phyloP scores from a whole-genome alignment of 2,888 invertebrate species.

The Diarsia mendica region DNA sequence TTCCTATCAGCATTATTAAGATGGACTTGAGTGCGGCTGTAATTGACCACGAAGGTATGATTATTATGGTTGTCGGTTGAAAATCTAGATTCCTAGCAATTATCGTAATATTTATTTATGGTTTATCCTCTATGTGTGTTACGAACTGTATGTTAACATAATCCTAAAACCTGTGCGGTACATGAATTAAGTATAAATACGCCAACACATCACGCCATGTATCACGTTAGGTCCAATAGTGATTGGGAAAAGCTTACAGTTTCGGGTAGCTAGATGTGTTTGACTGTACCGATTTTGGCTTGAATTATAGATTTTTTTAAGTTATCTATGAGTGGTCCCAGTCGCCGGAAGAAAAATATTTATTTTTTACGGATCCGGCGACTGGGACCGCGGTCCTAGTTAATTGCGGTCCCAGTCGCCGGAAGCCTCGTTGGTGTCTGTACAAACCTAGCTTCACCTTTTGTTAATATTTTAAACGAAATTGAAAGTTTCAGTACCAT shows the following conservation, averaged over 20 bases:
- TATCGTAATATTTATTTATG: background rate
- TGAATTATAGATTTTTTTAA: too few species aligned
- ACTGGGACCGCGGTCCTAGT: too few species aligned
- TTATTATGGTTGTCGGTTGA: background rate
- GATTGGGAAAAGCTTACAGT: too few species aligned
- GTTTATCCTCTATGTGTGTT: background rate
- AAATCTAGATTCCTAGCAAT: background rate
- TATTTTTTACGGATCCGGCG: too few species aligned
- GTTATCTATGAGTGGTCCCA: too few species aligned
- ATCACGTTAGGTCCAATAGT: too few species aligned
- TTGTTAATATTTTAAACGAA: background rate
- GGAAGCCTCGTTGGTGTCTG: too few species aligned
- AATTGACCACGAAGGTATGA: background rate
- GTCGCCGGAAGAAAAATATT: too few species aligned
- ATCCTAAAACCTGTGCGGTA: background rate
- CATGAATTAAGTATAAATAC: background rate
- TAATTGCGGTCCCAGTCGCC: too few species aligned
- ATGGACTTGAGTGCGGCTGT: background rate
- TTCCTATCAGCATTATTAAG: constrained; percentile 1
- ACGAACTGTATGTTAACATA: background rate
- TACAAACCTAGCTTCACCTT: background rate
- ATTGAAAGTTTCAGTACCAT: background rate
- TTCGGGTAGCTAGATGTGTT: too few species aligned
- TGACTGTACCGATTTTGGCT: too few species aligned
- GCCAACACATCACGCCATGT: too few species aligned